Percentiles rank a stretch among this genome's conserved stretches.
phyloP scores from a whole-genome alignment of 2,113 vertebrate species.

The Lasiurus cinereus region DNA sequence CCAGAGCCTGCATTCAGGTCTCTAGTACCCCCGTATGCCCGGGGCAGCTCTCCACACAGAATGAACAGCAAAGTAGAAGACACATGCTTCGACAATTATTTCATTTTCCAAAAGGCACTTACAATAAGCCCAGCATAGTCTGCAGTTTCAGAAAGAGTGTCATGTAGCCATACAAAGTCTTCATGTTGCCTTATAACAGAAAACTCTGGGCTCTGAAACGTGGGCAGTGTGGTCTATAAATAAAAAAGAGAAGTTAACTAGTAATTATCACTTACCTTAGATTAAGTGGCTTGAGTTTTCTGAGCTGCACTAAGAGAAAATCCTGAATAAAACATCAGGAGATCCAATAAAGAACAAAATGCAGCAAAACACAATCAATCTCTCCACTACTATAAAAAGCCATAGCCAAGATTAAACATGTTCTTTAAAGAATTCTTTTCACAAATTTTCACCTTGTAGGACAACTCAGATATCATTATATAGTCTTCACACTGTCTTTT shows the following conservation, averaged over 20 bases:
- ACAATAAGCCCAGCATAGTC: slow-evolving; percentile 98
- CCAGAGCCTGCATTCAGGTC: no score
- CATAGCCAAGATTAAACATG: neutral
- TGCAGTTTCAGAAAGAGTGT: slow-evolving; percentile 94
- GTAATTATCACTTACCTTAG: neutral
- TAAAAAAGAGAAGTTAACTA: slow-evolving; percentile 73
- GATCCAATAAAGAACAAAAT: slow-evolving; percentile 42
- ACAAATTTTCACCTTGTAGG: neutral
- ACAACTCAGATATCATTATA: neutral
- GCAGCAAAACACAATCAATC: neutral
- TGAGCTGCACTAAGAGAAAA: neutral
- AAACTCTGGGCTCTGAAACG: slow-evolving; percentile 96
- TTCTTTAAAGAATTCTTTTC: slow-evolving; percentile 8
- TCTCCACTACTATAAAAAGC: neutral
- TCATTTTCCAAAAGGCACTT: slow-evolving; percentile 84
- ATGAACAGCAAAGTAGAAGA: neutral
- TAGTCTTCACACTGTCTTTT: neutral
- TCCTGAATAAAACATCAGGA: neutral
- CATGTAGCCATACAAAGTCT: slow-evolving; percentile 99
- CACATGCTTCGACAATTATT: neutral
- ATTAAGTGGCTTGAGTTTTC: neutral
- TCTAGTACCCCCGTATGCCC: no score
- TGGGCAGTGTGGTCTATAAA: slow-evolving; percentile 93
- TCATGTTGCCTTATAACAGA: slow-evolving; percentile 97
- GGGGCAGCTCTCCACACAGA: no score